Conservation (phyloP, 2,113 vertebrate genomes). For the Seriola aureovittata region DNA sequence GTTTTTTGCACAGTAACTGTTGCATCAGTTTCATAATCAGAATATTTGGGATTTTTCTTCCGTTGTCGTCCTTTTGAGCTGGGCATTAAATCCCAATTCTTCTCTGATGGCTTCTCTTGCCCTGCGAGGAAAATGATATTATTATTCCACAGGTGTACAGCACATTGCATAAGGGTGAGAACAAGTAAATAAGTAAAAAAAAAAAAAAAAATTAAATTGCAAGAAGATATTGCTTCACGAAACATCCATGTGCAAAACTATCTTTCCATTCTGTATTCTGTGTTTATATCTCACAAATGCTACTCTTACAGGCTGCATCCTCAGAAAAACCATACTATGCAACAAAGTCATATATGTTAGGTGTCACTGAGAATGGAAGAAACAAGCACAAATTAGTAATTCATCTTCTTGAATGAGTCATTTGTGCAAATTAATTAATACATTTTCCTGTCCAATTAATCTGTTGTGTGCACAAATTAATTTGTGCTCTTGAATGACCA, state of each 20-base stretch:
- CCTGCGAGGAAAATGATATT: constrained; percentile 41
- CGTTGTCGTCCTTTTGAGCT: constrained; percentile 57
- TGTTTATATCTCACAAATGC: too few species aligned
- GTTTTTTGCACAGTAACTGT: not conserved
- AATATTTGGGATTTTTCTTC: constrained; percentile 69
- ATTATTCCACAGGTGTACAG: not conserved
- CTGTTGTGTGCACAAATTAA: too few species aligned
- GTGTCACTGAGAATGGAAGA: too few species aligned
- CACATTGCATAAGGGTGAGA: not conserved
- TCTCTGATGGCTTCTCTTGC: constrained; percentile 24
- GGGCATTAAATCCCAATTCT: not conserved
- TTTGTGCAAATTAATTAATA: too few species aligned
- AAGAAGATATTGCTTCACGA: not conserved
- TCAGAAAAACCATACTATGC: too few species aligned
- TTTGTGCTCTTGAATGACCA: too few species aligned
- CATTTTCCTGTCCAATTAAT: too few species aligned
- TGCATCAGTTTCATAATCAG: constrained; percentile 53
- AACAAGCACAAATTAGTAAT: too few species aligned
- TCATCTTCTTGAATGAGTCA: too few species aligned
- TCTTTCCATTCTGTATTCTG: too few species aligned
- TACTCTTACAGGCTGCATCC: too few species aligned
- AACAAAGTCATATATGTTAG: too few species aligned
- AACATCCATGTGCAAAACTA: not conserved
- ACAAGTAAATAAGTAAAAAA: not conserved
- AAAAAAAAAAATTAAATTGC: not conserved